Conservation (phyloP, 2,797 vertebrate genomes). For the Austrolebias charrua region DNA sequence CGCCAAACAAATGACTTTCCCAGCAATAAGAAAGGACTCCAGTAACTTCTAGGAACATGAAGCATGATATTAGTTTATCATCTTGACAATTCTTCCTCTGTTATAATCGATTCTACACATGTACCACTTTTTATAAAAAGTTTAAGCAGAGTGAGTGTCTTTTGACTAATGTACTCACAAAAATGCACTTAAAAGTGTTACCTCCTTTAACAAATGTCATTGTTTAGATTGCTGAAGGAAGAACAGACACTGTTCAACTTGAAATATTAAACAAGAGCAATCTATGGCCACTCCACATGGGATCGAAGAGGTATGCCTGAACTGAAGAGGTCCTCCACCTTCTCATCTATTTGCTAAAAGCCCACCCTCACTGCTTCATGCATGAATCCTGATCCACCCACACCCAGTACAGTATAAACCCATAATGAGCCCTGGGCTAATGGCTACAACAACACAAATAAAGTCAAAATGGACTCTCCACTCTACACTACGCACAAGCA, state of each 20-base stretch:
- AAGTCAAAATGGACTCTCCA: slow-evolving; percentile 55
- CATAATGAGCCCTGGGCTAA: slow-evolving; percentile 61
- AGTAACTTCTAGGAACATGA: slow-evolving; percentile 33
- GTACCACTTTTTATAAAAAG: slow-evolving; percentile 6
- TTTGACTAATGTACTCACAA: slow-evolving; percentile 44
- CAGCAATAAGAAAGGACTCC: slow-evolving; percentile 56
- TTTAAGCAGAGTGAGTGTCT: slow-evolving; percentile 4
- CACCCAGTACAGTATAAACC: slow-evolving; percentile 38
- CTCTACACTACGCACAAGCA: slow-evolving; percentile 41
- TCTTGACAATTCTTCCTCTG: slow-evolving; percentile 11
- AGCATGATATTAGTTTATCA: slow-evolving; percentile 39
- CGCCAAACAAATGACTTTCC: slow-evolving; percentile 33
- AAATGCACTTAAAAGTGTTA: slow-evolving; percentile 36
- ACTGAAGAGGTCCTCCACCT: slow-evolving; percentile 69
- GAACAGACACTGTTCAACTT: slow-evolving; percentile 43
- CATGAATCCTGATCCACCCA: slow-evolving; percentile 63
- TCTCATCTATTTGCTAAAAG: slow-evolving; percentile 64
- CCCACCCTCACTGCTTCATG: slow-evolving; percentile 41
- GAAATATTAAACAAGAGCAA: slow-evolving; percentile 55
- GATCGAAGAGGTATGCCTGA: slow-evolving; percentile 46
- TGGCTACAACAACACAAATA: slow-evolving; percentile 72
- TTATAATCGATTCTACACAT: slow-evolving; percentile 24
- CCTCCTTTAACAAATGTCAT: slow-evolving; percentile 34
- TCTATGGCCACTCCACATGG: slow-evolving; percentile 57
- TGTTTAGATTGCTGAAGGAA: slow-evolving; percentile 43